A percentile compares a stretch with the other conserved stretches of the same genome.
Conservation (phyloP, 2,797 vertebrate species). For the Tenualosa thibaudeaui region DNA sequence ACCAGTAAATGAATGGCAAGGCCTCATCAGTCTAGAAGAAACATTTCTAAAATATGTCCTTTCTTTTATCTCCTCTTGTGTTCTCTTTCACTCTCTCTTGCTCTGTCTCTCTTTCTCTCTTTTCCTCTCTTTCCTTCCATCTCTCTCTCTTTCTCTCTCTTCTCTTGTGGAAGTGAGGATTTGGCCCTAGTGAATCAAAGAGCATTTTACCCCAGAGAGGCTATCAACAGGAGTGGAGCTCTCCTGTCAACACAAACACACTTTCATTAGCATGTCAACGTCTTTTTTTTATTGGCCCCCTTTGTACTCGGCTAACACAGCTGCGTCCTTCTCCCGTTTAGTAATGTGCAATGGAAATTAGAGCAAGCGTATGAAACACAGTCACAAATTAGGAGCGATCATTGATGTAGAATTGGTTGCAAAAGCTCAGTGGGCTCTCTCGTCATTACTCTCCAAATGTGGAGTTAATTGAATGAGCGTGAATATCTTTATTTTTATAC, state of each 20-base stretch:
- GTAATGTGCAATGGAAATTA: slow-evolving; percentile 36
- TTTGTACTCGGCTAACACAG: slow-evolving; percentile 33
- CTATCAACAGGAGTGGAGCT: slow-evolving; percentile 24
- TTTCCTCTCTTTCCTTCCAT: slow-evolving; percentile 5
- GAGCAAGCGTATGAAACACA: neutral
- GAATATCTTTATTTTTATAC: neutral
- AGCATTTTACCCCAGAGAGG: slow-evolving; percentile 30
- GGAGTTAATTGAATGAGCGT: slow-evolving; percentile 19
- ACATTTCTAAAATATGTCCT: too few species aligned
- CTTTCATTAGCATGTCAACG: slow-evolving; percentile 40
- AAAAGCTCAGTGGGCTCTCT: slow-evolving; percentile 4
- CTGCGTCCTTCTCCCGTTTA: slow-evolving; percentile 31
- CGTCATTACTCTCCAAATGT: slow-evolving; percentile 12
- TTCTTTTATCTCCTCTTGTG: too few species aligned
- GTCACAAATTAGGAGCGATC: neutral
- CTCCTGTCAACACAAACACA: slow-evolving; percentile 34
- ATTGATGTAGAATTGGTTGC: neutral
- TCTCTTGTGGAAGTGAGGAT: slow-evolving; percentile 10
- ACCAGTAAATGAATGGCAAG: too few species aligned
- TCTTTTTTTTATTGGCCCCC: slow-evolving; percentile 22
- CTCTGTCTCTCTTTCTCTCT: slow-evolving; percentile 20
- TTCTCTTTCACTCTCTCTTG: neutral
- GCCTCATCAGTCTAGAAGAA: too few species aligned
- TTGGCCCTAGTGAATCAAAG: slow-evolving; percentile 37
- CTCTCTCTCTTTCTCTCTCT: slow-evolving; percentile 17